These are phyloP conservation scores for Parnassius apollo DNA, from an alignment of 2,888 invertebrate genomes.

Conservation along the genomic window DNA sequence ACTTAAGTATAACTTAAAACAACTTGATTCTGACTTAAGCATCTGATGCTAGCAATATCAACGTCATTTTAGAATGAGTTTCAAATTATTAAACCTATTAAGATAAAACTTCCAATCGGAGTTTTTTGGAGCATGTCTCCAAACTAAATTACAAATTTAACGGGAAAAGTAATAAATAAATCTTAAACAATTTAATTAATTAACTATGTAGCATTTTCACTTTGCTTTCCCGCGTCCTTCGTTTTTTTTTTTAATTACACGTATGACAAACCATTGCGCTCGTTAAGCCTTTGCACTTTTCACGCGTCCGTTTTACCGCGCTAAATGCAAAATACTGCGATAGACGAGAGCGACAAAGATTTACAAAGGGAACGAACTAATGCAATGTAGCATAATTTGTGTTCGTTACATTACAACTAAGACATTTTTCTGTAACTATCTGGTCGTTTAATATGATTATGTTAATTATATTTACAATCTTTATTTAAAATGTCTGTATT, in stretches of 20 bases:
- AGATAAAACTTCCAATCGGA: not conserved
- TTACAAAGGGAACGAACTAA: conserved; percentile 1
- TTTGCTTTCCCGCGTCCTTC: conserved; percentile 13
- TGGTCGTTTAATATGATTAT: too few relatives aligned
- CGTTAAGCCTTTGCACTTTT: not conserved
- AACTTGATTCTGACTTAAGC: too few relatives aligned
- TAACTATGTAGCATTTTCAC: not conserved
- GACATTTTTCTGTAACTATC: not conserved
- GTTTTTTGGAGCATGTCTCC: too few relatives aligned
- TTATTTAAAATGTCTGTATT: too few relatives aligned
- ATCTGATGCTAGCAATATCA: too few relatives aligned
- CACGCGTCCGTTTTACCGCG: conserved; percentile 18
- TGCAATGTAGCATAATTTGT: conserved; percentile 16
- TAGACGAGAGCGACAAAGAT: conserved; percentile 2
- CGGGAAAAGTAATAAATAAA: not conserved
- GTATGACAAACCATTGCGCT: not conserved
- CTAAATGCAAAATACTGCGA: conserved; percentile 22
- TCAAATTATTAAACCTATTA: conserved; percentile 1
- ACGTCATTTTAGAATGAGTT: conserved; percentile 1
- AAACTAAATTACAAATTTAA: too few relatives aligned
- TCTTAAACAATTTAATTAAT: too few relatives aligned
- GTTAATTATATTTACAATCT: too few relatives aligned
- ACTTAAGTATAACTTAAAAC: not conserved
- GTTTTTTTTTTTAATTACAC: conserved; percentile 5
- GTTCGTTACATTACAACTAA: conserved; percentile 14